Conservation (phyloP, 2,888 invertebrate genomes). For the Ophioninae sp. region DNA sequence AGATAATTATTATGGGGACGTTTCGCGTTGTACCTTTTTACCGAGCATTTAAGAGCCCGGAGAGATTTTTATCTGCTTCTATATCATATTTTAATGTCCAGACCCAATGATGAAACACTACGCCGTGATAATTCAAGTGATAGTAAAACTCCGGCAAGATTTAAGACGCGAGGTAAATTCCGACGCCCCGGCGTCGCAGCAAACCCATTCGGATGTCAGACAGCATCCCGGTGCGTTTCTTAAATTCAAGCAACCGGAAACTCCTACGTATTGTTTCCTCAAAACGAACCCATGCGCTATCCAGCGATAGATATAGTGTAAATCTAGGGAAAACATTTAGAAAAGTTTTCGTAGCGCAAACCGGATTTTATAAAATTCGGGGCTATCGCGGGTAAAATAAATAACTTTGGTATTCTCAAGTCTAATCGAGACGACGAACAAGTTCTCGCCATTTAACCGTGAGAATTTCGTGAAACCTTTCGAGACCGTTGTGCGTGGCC, state of each 20-base stretch:
- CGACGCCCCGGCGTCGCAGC: neutral
- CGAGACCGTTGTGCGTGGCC: no score
- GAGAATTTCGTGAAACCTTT: no score
- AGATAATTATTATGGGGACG: neutral
- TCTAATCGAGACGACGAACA: no score
- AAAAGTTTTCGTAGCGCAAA: neutral
- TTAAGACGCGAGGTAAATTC: neutral
- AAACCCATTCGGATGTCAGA: neutral
- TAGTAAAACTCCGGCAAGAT: neutral
- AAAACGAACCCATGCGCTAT: neutral
- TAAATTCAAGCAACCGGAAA: neutral
- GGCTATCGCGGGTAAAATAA: no score
- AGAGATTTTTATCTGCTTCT: neutral
- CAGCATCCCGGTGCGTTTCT: neutral
- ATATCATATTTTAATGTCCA: neutral
- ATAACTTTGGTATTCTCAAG: no score
- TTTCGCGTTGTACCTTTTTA: neutral
- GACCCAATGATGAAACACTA: neutral
- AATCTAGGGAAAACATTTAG: neutral
- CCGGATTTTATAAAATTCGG: no score
- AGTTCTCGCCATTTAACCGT: no score
- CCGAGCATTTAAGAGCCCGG: neutral
- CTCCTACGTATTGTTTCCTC: neutral
- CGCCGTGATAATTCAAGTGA: neutral
- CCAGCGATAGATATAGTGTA: neutral